Base-by-base conservation (phyloP, 1,140 invertebrate species). In the Dryas iulia region DNA sequence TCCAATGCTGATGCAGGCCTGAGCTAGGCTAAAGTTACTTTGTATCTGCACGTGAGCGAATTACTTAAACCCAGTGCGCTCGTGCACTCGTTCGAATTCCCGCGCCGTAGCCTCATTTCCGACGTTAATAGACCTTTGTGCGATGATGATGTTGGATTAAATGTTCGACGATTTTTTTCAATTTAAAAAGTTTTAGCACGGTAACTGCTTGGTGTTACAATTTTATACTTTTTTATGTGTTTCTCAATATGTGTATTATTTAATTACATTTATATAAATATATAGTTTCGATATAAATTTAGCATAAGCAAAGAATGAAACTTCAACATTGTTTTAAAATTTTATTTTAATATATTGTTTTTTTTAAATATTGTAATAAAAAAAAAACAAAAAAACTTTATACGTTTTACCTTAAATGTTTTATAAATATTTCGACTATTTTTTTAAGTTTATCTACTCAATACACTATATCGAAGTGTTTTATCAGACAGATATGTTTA, bases 81-180 rank as follows among this genome's bases (percentile, higher is more conserved):
- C 59, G 66, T 77, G 69, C 72, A 81, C 75, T 79, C 78, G 73
- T 84, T 81, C 76, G 75, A 76, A 82, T 86, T 83, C 80, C 74
- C 68, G 66, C 72, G 62, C 62, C 73, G 78, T 77, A 72, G 68
- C 64, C 66, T 74, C 74, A 74, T 69, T 79, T 81, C 72, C 77
- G 64, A 69, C 74, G 61, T 78, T 84, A 86, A 84, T 79, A 82
- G 71, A 81, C 72, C 76, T 80, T 74, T 79, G 79, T 72, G 59
- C 71, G 47, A 66, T 67, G 64, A 77, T 62, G 69, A 69, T 59
- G 66, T 39, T 64, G 30, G 28, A 65, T 64, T 61, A 52, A 67
- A 66, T 60, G 66, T 61, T 56, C 53, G 53, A 56, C 14, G 30
- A 31, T 47, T 47, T 47, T 28, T 47, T 47, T 47, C 8, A 47